phyloP scores from a whole-genome alignment of 2,888 invertebrate genomes.

The Cheilosia vernalis region DNA sequence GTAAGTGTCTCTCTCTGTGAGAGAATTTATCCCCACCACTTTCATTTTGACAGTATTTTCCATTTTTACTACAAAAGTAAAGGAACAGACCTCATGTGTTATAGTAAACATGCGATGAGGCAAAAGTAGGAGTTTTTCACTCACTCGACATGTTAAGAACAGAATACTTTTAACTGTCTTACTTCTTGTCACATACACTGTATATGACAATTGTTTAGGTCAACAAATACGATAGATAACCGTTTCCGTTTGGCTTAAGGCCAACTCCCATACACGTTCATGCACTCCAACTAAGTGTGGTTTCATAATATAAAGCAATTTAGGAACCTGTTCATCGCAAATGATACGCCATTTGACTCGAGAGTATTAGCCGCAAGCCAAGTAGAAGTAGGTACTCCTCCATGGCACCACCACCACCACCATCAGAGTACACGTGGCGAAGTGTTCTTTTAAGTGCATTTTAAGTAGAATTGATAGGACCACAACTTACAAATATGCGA shows the following conservation, averaged over 20 bases:
- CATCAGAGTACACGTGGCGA: not conserved
- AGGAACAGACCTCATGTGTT: too few relatives aligned
- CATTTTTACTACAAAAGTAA: too few relatives aligned
- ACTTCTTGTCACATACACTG: conserved; percentile 10
- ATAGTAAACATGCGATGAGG: too few relatives aligned
- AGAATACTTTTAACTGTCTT: not conserved
- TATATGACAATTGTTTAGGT: conserved; percentile 41
- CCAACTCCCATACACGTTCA: conserved; percentile 29
- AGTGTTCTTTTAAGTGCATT: conserved; percentile 42
- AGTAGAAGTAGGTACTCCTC: conserved; percentile 1
- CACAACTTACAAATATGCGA: not conserved
- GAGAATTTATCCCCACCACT: too few relatives aligned
- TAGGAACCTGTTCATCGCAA: conserved; percentile 50
- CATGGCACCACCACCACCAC: not conserved
- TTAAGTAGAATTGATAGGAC: conserved; percentile 50
- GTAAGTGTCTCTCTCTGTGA: too few relatives aligned
- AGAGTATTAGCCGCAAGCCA: conserved; percentile 17
- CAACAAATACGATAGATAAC: conserved; percentile 21
- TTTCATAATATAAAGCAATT: conserved; percentile 43
- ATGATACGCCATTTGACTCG: conserved; percentile 35
- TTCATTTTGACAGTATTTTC: too few relatives aligned
- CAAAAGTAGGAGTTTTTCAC: too few relatives aligned
- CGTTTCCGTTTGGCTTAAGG: conserved; percentile 52
- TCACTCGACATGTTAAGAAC: too few relatives aligned
- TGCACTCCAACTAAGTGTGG: conserved; percentile 45